Base-by-base conservation (phyloP, 2,797 vertebrate genomes). In the Lophius americanus region DNA sequence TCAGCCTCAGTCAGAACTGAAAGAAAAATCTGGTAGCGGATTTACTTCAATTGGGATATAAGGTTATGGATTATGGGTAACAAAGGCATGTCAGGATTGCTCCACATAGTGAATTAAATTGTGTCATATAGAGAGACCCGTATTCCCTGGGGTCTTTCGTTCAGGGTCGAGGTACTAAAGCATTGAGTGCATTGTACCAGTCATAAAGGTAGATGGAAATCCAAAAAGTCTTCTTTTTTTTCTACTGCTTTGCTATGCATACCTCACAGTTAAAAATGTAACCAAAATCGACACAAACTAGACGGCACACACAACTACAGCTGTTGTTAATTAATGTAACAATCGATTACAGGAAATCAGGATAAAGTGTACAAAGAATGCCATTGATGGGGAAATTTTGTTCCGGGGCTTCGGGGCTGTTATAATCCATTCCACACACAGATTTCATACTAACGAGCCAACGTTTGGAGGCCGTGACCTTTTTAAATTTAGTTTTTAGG, bases 1-100 rank as follows among this genome's bases (percentile, higher is more conserved):
- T 42, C 47, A 38, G 47, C 64, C 63, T 33, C 48, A 70, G 77
- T 83, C 51, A 60, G 23, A 10, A 6, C 10, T 62, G 57, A 83
- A 61, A 41, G 47, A 61, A 51, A 39, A 53, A 75, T 85, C 57
- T 68, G 37, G 66, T 72, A 38, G 56, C 38, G 46, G 39, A 8
- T 61, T 4, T 1, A 14, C 36, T 58, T 76, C 23, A 58, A 52
- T 33, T 23, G 13, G 59, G 11, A 54, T 73, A 74, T 13, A 3
- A 48, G 73, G 68, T 73, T 64, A 68, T 33, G 62, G 32, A 60
- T 59, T 70, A 46, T 70, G 47, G 48, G 51, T 9, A 13, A 59
- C 62, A 61, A 39, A 13, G 57, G 2, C 9, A 51, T 6, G 42
- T 60, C 14, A 33, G 14, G 60, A 44, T 32, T 43, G 7, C 9